A percentile compares a stretch with the other conserved stretches of the same genome.
Conservation (phyloP, 53 echinoderm and acorn worm species). For the Hippasteria phrygiana region DNA sequence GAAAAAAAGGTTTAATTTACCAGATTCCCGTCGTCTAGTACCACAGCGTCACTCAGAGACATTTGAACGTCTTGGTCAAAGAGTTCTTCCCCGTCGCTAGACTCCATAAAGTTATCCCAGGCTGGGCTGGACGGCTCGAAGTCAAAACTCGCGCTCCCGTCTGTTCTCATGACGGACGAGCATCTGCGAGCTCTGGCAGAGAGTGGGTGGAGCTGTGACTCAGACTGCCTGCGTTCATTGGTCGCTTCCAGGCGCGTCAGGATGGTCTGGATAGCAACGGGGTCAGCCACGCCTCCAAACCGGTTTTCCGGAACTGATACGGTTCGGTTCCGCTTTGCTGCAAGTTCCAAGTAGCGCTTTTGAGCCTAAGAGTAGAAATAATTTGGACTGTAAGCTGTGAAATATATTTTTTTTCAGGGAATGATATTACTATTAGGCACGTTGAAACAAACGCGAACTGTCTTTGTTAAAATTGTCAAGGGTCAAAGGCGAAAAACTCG, state of each 20-base stretch:
- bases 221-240: conserved; percentile 70
- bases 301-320: conserved; percentile 90
- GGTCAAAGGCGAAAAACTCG: too few species aligned
- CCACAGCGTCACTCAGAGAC: conserved; percentile 84
- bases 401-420: background rate
- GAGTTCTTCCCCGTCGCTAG: conserved; percentile 72
- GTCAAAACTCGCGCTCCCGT: conserved; percentile 85
- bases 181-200: conserved; percentile 43
- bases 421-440: background rate
- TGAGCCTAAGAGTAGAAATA: conserved; percentile 57
- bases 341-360: conserved; percentile 76
- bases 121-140: conserved; percentile 91
- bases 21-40: conserved; percentile 85
- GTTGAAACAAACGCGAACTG: too few species aligned
- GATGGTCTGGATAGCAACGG: conserved; percentile 69
- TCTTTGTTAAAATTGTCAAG: too few species aligned
- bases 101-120: conserved; percentile 95
- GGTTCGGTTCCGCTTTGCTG: conserved; percentile 80
- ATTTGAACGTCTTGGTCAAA: conserved; percentile 85
- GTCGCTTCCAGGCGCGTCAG: conserved; percentile 73
- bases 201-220: conserved; percentile 63
- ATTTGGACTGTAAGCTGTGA: background rate
- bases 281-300: conserved; percentile 69
- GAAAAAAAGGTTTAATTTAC: conserved; percentile 57
- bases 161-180: conserved; percentile 47